Base-by-base conservation (phyloP, 2,888 invertebrate species). In the Neoscelio sp. region DNA sequence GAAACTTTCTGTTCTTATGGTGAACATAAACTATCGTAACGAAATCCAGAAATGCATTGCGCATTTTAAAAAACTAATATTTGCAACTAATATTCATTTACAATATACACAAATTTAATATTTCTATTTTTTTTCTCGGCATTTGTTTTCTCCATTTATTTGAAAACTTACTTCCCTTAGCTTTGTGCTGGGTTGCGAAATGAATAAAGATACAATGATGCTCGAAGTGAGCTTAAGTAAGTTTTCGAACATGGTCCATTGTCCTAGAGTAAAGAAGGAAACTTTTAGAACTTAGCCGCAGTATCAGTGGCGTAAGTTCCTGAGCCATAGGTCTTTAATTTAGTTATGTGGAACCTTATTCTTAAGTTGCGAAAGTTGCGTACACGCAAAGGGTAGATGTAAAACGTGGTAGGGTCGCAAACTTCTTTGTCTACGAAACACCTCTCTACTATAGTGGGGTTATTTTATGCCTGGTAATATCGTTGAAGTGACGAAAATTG, bases 141-240 rank as follows among this genome's bases (percentile, higher is more conserved):
- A 70, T 78, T 78, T 78, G 77, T 78, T 71, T 77, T 78, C 71
- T 62, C 67, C 71, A 71, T 78, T 78, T 71, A 78, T 78, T 65
- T 60, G 71, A 60, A 71, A 71, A 78, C 58, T 77, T 77, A n/a
- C 15, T 48, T 35, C 60, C 68, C 40, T 20, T n/a, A 54, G 71
- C 65, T 65, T 71, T 65, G 30, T 71, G 58, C 71, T 50, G 52
- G 58, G 64, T 40, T 33, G 28, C 70, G 56, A 77, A 77, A 77
- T 77, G 77, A 77, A 70, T 77, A 77, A 77, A 77, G 77, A 77
- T 77, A 77, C 77, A 77, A 58, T 52, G 77, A 70, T 77, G 70
- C 70, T 50, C 13, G 64, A 2, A 65, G 70, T 70, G 62, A 70
- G 77, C 70, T 77, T 77, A 77, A 77, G 77, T 77, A 70, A 77